Evolutionary conservation across 2,113 vertebrate species (phyloP), one percentile per base, ranked within the genome.

Genomic region (Otis tarda): DNA sequence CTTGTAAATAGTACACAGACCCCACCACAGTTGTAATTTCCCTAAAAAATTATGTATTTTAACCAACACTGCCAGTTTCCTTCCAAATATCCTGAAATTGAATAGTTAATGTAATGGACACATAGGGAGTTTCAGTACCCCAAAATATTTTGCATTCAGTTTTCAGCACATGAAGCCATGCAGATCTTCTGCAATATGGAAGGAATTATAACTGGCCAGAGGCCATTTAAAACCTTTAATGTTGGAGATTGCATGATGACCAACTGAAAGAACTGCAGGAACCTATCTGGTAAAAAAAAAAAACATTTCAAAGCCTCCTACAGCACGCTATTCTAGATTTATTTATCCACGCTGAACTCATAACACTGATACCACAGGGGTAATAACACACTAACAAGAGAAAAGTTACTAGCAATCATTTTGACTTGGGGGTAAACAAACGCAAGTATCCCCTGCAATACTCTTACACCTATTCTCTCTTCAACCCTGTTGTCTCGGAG

Each of bases 131-230:
- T 92, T 81, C 64, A 73, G 69, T 68, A 84, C 30, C 10, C 4
- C 22, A 33, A 81, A 91, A 71, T 52, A 83, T n/a, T 71, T 67
- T 0, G 1, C 8, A 17, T 70, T 85, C 82, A 30, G 47, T 80
- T 93, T 94, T 93, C 86, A 90, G 85, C 76, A 86, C 56, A 83
- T 9, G 43, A 95, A 92, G 65, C 83, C 83, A 60, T 27, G 68
- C 86, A 93, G 90, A 75, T 45, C 85, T 89, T 52, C 69, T 87
- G 92, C 94, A 92, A 59, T 10, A 59, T 3, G 19, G 88, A 94
- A 96, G 86, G 92, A 94, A 97, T 83, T 92, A 33, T 0, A 56
- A 43, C 83, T 89, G 92, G 85, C 88, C 56, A 70, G 35, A 39
- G 83, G 93, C 93, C 90, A 83, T 12, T 50, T 52, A 24, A 92